Evolutionary conservation across 2,797 vertebrate genomes (phyloP).

Genomic region (Rhabdophis nuchalis): DNA sequence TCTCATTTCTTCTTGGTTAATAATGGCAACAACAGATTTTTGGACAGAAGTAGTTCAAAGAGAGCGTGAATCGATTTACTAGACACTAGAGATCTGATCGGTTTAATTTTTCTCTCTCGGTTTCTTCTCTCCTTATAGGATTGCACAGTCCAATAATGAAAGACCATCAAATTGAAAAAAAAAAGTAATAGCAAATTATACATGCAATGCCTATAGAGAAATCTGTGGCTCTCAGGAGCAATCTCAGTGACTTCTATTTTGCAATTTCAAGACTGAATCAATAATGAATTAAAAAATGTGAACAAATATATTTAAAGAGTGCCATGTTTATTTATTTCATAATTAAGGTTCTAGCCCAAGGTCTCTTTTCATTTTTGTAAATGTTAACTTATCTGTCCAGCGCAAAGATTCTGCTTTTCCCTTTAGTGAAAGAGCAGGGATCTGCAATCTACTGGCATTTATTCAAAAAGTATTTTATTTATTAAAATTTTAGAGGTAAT

Average conservation of each 20-base stretch:
- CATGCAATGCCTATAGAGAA: background rate
- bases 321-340: slow-evolving; percentile 40
- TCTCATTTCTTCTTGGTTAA: background rate
- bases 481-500: background rate
- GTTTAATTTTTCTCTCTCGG: background rate
- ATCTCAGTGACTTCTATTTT: slow-evolving; percentile 28
- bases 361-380: background rate
- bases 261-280: slow-evolving; percentile 31
- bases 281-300: slow-evolving; percentile 32
- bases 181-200: slow-evolving; percentile 30
- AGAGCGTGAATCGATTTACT: background rate
- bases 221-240: background rate
- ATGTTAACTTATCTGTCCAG: background rate
- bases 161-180: slow-evolving; percentile 46
- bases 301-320: slow-evolving; percentile 45
- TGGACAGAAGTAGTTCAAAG: background rate
- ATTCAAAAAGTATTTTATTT: slow-evolving; percentile 2
- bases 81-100: background rate
- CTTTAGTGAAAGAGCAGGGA: background rate
- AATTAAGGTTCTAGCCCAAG: slow-evolving; percentile 19
- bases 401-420: background rate
- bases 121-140: background rate
- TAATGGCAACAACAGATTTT: background rate
- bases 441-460: slow-evolving; percentile 9
- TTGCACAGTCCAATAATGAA: slow-evolving; percentile 30